phyloP scores from a whole-genome alignment of 2,797 vertebrate species.

The Gymnoscopelus braueri region DNA sequence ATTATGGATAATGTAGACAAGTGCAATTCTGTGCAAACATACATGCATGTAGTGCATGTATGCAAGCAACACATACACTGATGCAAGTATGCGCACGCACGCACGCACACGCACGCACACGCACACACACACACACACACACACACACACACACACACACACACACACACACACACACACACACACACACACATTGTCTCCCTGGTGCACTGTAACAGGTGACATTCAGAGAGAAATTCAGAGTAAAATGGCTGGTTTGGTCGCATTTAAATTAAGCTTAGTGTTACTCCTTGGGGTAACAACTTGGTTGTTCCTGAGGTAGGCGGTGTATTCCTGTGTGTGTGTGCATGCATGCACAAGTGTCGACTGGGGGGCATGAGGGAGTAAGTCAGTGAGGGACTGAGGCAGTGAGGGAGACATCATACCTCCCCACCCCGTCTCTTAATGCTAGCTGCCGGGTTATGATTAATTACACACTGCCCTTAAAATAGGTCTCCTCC shows the following conservation, averaged over 20 bases:
- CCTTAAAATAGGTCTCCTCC: slow-evolving; percentile 77
- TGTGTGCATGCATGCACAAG: not conserved
- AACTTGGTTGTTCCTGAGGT: slow-evolving; percentile 25
- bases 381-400: slow-evolving; percentile 35
- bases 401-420: slow-evolving; percentile 61
- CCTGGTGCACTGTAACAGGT: not conserved
- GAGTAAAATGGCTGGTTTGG: not conserved
- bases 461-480: slow-evolving; percentile 80
- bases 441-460: slow-evolving; percentile 65
- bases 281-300: slow-evolving; percentile 10
- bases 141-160: not conserved
- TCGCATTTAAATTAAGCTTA: slow-evolving; percentile 5
- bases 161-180: too few species aligned
- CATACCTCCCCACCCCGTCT: slow-evolving; percentile 60
- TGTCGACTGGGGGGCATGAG: not conserved
- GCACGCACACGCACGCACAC: not conserved
- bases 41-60: not conserved
- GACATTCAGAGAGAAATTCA: not conserved
- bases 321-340: slow-evolving; percentile 4
- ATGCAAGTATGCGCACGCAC: not conserved
- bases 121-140: not conserved
- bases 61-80: not conserved
- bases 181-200: not conserved
- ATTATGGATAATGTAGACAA: slow-evolving; percentile 7
- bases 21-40: slow-evolving; percentile 5